Percentiles rank a stretch among this genome's conserved stretches.
phyloP scores from a whole-genome alignment of 2,797 vertebrate species.

The Dicrostonyx torquatus region DNA sequence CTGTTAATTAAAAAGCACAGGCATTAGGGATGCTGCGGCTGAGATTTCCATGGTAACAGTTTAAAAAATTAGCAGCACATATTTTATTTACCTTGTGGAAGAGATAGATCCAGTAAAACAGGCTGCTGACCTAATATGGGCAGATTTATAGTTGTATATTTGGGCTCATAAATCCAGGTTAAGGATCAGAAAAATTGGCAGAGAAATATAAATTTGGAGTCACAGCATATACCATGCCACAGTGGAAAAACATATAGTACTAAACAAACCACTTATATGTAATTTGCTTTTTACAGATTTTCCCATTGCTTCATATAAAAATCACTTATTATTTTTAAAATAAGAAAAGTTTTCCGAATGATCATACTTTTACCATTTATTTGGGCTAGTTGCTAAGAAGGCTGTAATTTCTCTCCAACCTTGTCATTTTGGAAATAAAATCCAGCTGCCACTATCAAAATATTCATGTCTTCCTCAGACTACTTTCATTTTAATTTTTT shows the following conservation, averaged over 20 bases:
- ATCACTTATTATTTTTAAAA: slow-evolving; percentile 46
- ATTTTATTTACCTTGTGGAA: slow-evolving; percentile 84
- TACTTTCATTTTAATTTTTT: not conserved
- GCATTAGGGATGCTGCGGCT: slow-evolving; percentile 80
- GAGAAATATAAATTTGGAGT: slow-evolving; percentile 58
- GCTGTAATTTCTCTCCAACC: not conserved
- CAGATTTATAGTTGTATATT: slow-evolving; percentile 77
- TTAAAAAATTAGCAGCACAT: slow-evolving; percentile 80
- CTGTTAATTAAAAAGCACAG: slow-evolving; percentile 84
- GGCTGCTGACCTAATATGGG: slow-evolving; percentile 72
- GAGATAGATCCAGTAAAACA: slow-evolving; percentile 74
- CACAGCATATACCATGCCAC: slow-evolving; percentile 59
- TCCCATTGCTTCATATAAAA: not conserved
- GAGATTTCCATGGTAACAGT: slow-evolving; percentile 81
- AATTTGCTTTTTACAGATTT: slow-evolving; percentile 2
- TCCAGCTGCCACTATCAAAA: not conserved
- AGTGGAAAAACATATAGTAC: not conserved
- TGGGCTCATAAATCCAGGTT: slow-evolving; percentile 71
- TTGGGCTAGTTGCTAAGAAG: not conserved
- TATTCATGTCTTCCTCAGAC: not conserved
- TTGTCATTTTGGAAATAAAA: not conserved
- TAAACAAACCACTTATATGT: not conserved
- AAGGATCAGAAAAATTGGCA: slow-evolving; percentile 72
- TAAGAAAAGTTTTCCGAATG: not conserved
- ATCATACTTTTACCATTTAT: not conserved